phyloP scores from a whole-genome alignment of 2,888 invertebrate species.

The Bugulina stolonifera region DNA sequence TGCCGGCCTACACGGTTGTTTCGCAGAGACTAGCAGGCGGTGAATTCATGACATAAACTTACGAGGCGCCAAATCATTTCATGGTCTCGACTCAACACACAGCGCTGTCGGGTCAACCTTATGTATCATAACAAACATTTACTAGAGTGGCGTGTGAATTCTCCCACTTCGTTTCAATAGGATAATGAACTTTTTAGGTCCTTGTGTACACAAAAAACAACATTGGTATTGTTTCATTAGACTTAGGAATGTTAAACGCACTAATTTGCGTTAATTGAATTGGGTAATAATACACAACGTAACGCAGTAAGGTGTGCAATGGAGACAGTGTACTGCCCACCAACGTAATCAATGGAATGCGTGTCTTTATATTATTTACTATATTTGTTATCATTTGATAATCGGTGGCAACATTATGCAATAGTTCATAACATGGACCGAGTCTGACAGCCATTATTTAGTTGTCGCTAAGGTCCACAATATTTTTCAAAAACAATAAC shows the following conservation, averaged over 20 bases:
- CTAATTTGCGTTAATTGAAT: slow-evolving; percentile 11
- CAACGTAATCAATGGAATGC: no score
- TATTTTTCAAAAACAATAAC: no score
- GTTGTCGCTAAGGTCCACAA: no score
- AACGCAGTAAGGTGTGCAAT: no score
- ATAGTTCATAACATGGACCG: no score
- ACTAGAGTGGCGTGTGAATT: slow-evolving; percentile 13
- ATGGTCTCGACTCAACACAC: slow-evolving; percentile 19
- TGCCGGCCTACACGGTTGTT: no score
- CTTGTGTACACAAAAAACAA: background rate
- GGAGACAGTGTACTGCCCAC: no score
- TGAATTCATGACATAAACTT: background rate
- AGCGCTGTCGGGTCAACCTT: background rate
- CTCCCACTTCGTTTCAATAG: background rate
- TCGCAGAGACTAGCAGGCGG: slow-evolving; percentile 11
- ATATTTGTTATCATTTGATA: no score
- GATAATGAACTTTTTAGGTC: background rate
- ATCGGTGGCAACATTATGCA: no score
- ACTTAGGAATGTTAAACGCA: slow-evolving; percentile 4
- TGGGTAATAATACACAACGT: background rate
- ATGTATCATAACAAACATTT: slow-evolving; percentile 8
- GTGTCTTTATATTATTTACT: no score
- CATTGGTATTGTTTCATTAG: background rate
- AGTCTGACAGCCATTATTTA: no score
- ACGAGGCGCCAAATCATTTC: background rate